phyloP scores from a whole-genome alignment of 2,113 vertebrate species.

The Hippocampus comes region DNA sequence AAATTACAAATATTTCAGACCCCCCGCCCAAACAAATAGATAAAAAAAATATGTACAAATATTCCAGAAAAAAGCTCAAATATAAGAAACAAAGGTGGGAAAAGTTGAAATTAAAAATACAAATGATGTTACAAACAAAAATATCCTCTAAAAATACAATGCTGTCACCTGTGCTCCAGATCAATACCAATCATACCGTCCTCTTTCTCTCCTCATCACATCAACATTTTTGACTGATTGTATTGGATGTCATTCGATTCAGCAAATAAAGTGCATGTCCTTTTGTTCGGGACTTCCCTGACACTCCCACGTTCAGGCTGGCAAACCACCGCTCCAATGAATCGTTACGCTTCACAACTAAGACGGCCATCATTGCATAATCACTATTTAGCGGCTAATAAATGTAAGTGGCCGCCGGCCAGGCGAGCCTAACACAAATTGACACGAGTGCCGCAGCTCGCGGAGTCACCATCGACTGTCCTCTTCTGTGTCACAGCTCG shows the following conservation, averaged over 20 bases:
- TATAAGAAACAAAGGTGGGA: too few species aligned
- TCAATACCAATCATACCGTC: background rate
- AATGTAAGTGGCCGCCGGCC: conserved; percentile 14
- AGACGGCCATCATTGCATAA: background rate
- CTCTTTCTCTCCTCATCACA: background rate
- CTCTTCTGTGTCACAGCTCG: conserved; percentile 28
- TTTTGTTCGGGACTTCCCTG: background rate
- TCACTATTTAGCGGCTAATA: background rate
- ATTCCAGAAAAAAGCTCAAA: too few species aligned
- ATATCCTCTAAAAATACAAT: too few species aligned
- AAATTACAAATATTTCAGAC: too few species aligned
- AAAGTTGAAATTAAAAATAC: too few species aligned
- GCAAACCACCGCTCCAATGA: background rate
- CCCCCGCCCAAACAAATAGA: too few species aligned
- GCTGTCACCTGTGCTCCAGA: too few species aligned
- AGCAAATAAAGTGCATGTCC: background rate
- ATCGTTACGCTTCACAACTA: background rate
- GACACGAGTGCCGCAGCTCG: conserved; percentile 20
- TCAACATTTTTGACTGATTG: background rate
- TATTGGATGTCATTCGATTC: background rate
- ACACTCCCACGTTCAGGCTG: background rate
- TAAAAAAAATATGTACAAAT: too few species aligned
- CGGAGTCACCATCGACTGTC: conserved; percentile 30
- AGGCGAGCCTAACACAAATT: conserved; percentile 22
- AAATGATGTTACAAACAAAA: too few species aligned